These are phyloP conservation scores for Chamaea fasciata DNA, from an alignment of 2,113 vertebrate genomes.

Conservation along the genomic window DNA sequence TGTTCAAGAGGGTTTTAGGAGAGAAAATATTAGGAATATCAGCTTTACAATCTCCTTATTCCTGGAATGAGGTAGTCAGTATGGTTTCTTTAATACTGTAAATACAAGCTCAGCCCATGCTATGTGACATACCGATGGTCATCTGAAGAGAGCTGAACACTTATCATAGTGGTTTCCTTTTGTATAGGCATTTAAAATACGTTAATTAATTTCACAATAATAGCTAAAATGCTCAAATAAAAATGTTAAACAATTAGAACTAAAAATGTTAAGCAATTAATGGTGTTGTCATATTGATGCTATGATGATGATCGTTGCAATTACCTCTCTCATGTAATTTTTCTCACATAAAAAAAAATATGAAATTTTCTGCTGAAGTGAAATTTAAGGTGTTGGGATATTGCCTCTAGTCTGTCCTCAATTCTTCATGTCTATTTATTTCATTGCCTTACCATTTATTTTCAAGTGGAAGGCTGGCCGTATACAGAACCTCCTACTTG, in stretches of 20 bases:
- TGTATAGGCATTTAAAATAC: neutral
- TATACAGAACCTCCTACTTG: neutral
- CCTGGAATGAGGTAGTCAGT: neutral
- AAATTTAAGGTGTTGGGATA: neutral
- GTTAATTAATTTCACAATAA: neutral
- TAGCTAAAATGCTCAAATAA: neutral
- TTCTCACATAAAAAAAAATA: neutral
- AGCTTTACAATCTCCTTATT: neutral
- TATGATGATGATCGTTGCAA: neutral
- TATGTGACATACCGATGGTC: neutral
- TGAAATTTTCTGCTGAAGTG: neutral
- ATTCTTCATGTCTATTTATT: neutral
- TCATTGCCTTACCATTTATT: neutral
- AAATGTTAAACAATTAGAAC: neutral
- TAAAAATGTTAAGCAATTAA: neutral
- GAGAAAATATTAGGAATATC: neutral
- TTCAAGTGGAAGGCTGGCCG: neutral
- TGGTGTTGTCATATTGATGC: neutral
- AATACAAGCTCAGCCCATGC: neutral
- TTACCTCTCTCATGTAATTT: neutral
- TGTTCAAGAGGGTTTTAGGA: neutral
- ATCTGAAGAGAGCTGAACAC: neutral
- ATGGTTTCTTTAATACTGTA: neutral
- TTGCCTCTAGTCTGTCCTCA: neutral
- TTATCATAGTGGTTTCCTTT: neutral